Conservation (phyloP, 2,888 invertebrate species). For the Capitulum mitella region DNA sequence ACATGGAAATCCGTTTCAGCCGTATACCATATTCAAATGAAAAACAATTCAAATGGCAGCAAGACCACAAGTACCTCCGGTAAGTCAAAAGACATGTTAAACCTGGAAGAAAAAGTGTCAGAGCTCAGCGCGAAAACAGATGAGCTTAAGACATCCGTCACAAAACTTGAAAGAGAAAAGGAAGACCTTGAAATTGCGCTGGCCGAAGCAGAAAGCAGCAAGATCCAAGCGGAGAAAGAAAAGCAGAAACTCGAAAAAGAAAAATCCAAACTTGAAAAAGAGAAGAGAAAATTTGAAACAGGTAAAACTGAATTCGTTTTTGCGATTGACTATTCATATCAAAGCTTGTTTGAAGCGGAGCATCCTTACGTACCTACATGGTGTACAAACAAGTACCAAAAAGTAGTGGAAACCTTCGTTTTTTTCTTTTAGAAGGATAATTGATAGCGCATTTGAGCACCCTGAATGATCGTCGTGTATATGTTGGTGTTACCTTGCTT, state of each 20-base stretch:
- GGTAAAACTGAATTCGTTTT: not conserved
- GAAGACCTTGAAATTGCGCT: conserved; percentile 27
- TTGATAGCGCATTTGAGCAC: no score
- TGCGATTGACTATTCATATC: no score
- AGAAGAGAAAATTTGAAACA: conserved; percentile 1
- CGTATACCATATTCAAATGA: not conserved
- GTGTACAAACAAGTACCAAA: no score
- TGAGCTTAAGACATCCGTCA: not conserved
- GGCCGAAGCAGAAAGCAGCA: conserved; percentile 38
- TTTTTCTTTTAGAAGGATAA: no score
- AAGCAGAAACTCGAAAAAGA: conserved; percentile 46
- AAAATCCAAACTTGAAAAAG: conserved; percentile 49
- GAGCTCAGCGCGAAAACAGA: not conserved
- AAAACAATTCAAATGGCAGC: not conserved
- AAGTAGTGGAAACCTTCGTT: no score
- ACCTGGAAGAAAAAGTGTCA: not conserved
- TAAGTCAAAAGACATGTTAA: not conserved
- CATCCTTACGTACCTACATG: no score
- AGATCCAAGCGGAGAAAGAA: conserved; percentile 47
- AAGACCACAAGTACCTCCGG: not conserved
- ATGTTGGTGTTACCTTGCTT: no score
- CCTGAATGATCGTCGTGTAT: no score
- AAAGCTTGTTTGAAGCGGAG: no score
- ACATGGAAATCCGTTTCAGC: no score
- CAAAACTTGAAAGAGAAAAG: not conserved